Base-by-base conservation (phyloP, 2,797 vertebrate species). In the Pelobates cultripes region DNA sequence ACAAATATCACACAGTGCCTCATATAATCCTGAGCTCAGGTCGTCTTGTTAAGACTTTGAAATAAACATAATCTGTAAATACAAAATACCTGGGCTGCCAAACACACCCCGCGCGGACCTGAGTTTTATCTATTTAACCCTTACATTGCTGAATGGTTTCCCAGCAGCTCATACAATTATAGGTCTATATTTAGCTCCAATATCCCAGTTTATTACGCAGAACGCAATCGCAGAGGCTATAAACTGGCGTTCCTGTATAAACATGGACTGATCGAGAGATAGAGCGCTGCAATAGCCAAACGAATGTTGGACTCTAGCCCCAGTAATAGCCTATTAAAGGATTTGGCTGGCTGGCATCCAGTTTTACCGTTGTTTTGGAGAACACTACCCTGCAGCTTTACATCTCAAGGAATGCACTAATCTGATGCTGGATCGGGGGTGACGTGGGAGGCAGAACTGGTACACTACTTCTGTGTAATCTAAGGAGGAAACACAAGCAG, bases 301-400 rank as follows among this genome's bases (percentile, higher is more conserved):
- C 47, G 10, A 51, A 51, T 51, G 47, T 51, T 70, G 73, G 67
- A 76, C 79, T 81, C 5, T 69, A 2, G 14, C 67, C 74, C 79
- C 13, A 28, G 68, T 70, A 64, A 53, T 43, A 81, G 79, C 67
- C 12, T 69, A 64, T 81, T 81, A 77, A 61, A 63, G 73, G 47
- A 44, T 71, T 69, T 75, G 73, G 28, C 40, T 79, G 55, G 73
- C 78, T 68, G 13, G 6, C 3, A 0, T 6, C 40, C 66, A 5
- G 66, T 9, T 9, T 43, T 41, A 13, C 3, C 41, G 17, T 9
- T 13, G n/a, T 41, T 43, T 42, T 4, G 40, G 66, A 43, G 66
- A 68, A 43, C 13, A 13, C 10, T 7, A 43, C 3, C 41, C 10
- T 10, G 17, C 9, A 43, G 66, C 3, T 43, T 68, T 70, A 45